A percentile compares a stretch with the other conserved stretches of the same genome.
phyloP scores from a whole-genome alignment of 2,113 vertebrate species.

The Tor tambroides region DNA sequence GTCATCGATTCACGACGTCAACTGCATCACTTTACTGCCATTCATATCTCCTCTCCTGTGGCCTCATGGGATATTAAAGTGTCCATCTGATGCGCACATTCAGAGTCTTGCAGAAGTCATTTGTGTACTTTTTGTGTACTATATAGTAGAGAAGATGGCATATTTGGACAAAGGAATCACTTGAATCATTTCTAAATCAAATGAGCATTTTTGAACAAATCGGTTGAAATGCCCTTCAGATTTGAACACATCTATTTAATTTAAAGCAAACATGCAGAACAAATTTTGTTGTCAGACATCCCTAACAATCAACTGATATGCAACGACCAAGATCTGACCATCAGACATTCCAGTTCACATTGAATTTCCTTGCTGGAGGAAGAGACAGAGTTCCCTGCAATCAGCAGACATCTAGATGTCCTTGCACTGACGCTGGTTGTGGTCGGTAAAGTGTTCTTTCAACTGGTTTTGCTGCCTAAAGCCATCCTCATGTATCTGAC shows the following conservation, averaged over 20 bases:
- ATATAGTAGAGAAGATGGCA: not conserved
- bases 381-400: conserved; percentile 6
- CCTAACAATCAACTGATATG: not conserved
- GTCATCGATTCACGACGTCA: too few species aligned
- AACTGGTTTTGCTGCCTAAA: conserved; percentile 10
- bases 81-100: too few species aligned
- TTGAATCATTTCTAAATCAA: too few species aligned
- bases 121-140: not conserved
- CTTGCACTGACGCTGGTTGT: not conserved
- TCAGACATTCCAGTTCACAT: not conserved
- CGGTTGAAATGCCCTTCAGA: not conserved
- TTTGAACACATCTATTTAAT: not conserved
- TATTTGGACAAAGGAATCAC: not conserved
- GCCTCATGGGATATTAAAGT: too few species aligned
- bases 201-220: not conserved
- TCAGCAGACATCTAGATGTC: conserved; percentile 14
- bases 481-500: conserved; percentile 2
- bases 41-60: too few species aligned
- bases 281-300: not conserved
- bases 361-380: conserved; percentile 17
- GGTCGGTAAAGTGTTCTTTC: not conserved
- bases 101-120: not conserved
- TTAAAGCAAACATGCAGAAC: not conserved
- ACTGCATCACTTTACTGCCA: too few species aligned
- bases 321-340: not conserved